These are phyloP conservation scores for Syngnathus scovelli DNA, from an alignment of 2,113 vertebrate genomes.

Conservation along the genomic window DNA sequence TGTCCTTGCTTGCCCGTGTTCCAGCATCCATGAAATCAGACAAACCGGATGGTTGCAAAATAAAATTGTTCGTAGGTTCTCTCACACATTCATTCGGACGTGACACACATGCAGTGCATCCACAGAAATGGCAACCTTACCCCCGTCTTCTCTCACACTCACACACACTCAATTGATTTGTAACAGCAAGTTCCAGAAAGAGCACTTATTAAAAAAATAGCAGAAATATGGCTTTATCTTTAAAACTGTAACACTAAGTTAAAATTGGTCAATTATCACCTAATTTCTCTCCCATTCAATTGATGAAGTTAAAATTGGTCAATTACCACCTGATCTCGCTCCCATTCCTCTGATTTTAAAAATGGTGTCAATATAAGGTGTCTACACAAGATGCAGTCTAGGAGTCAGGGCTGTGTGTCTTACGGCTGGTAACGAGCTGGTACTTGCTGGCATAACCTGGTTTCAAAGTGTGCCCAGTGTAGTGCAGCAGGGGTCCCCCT, in stretches of 20 bases:
- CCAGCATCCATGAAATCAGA: conserved; percentile 46
- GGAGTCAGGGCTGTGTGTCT: conserved; percentile 35
- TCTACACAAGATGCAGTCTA: conserved; percentile 38
- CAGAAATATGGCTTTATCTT: conserved; percentile 67
- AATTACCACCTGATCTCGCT: conserved; percentile 22
- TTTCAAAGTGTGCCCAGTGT: conserved; percentile 60
- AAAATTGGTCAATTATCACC: conserved; percentile 26
- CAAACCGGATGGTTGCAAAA: conserved; percentile 53
- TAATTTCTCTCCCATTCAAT: conserved; percentile 41
- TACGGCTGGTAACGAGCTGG: conserved; percentile 65
- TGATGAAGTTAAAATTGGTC: conserved; percentile 43
- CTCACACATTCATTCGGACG: conserved; percentile 17
- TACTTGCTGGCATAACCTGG: conserved; percentile 64
- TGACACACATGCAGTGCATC: conserved; percentile 49
- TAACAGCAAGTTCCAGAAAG: conserved; percentile 76
- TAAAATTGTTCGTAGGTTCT: conserved; percentile 54
- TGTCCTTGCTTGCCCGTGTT: conserved; percentile 40
- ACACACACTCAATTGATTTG: conserved; percentile 64
- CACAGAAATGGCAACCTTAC: conserved; percentile 46
- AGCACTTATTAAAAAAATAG: conserved; percentile 66
- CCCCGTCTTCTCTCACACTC: conserved; percentile 38
- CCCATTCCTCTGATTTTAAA: conserved; percentile 33
- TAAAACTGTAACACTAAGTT: conserved; percentile 67
- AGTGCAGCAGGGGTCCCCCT: conserved; percentile 58
- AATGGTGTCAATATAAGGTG: conserved; percentile 41